phyloP scores from a whole-genome alignment of 1,140 invertebrate genomes.

The Argopecten irradians region DNA sequence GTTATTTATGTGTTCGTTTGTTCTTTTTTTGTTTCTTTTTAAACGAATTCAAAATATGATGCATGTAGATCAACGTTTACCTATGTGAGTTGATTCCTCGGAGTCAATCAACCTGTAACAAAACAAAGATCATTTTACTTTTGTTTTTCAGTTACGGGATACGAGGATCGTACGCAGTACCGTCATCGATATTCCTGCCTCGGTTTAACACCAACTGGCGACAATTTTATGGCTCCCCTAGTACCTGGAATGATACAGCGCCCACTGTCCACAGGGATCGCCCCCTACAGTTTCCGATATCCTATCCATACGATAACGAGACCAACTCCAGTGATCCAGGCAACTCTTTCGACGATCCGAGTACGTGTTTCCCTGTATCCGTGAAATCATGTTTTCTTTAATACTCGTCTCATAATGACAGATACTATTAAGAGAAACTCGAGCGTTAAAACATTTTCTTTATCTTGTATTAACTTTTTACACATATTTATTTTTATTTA shows the following conservation, averaged over 20 bases:
- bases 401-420: too few relatives aligned
- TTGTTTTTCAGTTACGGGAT: neutral
- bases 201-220: neutral
- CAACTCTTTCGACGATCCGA: neutral
- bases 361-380: neutral
- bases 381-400: too few relatives aligned
- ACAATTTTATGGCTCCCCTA: neutral
- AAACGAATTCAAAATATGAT: too few relatives aligned
- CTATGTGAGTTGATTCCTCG: too few relatives aligned
- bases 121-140: too few relatives aligned
- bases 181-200: neutral
- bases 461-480: too few relatives aligned
- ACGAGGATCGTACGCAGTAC: neutral
- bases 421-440: too few relatives aligned
- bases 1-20: too few relatives aligned
- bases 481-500: neutral
- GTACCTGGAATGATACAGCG: neutral
- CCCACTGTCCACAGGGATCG: neutral
- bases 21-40: too few relatives aligned
- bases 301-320: slow-evolving; percentile 1
- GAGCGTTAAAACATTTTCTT: too few relatives aligned
- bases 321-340: neutral
- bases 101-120: too few relatives aligned
- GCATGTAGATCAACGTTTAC: too few relatives aligned
- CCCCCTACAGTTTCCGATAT: neutral